Base-by-base conservation (phyloP, 1,140 invertebrate genomes). In the Delia radicum region DNA sequence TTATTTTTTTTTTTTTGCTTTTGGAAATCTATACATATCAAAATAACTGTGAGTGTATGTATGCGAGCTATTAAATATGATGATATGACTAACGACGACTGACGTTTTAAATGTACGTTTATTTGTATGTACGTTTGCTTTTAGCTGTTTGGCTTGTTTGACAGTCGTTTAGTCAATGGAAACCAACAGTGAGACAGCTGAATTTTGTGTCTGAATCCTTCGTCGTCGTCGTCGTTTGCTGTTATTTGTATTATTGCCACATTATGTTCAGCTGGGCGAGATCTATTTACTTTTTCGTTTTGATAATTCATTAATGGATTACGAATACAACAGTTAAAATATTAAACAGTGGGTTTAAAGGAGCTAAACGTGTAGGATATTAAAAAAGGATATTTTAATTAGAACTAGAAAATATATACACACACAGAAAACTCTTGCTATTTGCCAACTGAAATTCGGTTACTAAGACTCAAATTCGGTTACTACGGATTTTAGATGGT, bases 291-390 rank as follows among this genome's bases (percentile, higher is more conserved):
- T 74, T 75, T n/a, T 75, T 72, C 67, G 67, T 75, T 77, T 69
- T 74, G 55, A 77, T 73, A 77, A 77, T 77, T 77, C 74, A 77
- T 75, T 77, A 77, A 73, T 77, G 69, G 61, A 75, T 77, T 73
- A 77, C 48, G 72, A 69, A 69, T 69, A 69, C 65, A 69, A 37
- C 29, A 69, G 65, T 18, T 21, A 18, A 18, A 69, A 55, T 55
- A 55, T 21, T 21, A 55, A 1, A 55, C 48, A 55, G 48, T 55
- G 48, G 48, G 48, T 8, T 15, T 42, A 42, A 42, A 42, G 31
- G 31, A 33, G 31, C 10, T 33, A 5, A 5, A 33, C 4, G 10
- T 33, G 31, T 33, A 33, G 4, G 31, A n/a, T n/a, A n/a, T n/a
- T n/a, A n/a, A n/a, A n/a, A n/a, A n/a, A n/a, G n/a, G n/a, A n/a